These are phyloP conservation scores for Tachina grossa DNA, from an alignment of 2,888 invertebrate genomes.

Conservation along the genomic window DNA sequence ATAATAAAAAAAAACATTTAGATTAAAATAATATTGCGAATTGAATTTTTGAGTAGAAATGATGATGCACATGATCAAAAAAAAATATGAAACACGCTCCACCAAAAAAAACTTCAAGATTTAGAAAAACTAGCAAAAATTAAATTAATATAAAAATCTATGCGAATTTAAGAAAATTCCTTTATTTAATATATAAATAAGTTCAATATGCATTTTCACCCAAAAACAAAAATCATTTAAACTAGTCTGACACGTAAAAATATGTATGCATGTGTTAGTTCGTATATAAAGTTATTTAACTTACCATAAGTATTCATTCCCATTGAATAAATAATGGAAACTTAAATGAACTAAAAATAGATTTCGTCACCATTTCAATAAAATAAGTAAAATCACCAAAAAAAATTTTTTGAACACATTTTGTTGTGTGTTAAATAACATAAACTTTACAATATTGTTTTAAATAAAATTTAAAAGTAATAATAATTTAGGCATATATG, in stretches of 20 bases:
- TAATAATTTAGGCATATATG: constrained; percentile 15
- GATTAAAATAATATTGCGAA: not conserved
- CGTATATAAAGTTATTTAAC: constrained; percentile 14
- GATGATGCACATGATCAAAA: not conserved
- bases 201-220: constrained; percentile 50
- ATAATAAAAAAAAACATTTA: not conserved
- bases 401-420: not conserved
- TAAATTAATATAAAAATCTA: not conserved
- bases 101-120: not conserved
- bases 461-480: not conserved
- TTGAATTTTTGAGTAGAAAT: not conserved
- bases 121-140: not conserved
- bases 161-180: constrained; percentile 16
- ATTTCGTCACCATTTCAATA: constrained; percentile 15
- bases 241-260: constrained; percentile 28
- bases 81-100: too few species aligned
- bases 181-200: constrained; percentile 51
- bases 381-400: not conserved
- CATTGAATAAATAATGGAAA: not conserved
- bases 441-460: constrained; percentile 7
- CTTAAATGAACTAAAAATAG: constrained; percentile 4
- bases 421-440: not conserved
- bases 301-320: constrained; percentile 31
- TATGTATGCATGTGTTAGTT: constrained; percentile 3
- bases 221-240: constrained; percentile 37